phyloP scores from a whole-genome alignment of 2,797 vertebrate species.

The Eulemur albifrons region DNA sequence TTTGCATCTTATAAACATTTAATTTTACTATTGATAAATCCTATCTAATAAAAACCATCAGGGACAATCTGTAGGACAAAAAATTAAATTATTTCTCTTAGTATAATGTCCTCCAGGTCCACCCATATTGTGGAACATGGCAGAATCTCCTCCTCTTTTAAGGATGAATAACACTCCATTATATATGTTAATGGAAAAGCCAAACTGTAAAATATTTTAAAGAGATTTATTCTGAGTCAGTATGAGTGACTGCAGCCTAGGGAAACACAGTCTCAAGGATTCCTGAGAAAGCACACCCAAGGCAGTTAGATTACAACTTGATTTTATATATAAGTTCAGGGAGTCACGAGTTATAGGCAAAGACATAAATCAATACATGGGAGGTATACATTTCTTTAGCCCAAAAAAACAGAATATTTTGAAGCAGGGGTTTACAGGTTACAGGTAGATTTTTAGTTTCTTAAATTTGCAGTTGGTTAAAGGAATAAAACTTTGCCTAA shows the following conservation, averaged over 20 bases:
- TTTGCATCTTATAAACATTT: not conserved
- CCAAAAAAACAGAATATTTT: not conserved
- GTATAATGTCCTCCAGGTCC: not conserved
- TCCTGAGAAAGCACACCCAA: not conserved
- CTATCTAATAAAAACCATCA: not conserved
- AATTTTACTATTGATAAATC: not conserved
- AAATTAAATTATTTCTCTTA: not conserved
- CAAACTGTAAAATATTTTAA: not conserved
- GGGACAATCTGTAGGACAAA: not conserved
- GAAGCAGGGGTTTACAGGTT: not conserved
- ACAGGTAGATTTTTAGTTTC: no score
- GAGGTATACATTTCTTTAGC: not conserved
- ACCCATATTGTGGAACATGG: not conserved
- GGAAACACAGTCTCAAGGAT: not conserved
- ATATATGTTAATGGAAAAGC: not conserved
- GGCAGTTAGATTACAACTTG: not conserved
- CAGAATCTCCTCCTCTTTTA: not conserved
- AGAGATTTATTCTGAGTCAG: not conserved
- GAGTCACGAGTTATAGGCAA: not conserved
- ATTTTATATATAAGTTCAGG: not conserved
- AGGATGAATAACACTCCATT: not conserved
- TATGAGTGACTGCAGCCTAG: not conserved
- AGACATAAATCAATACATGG: not conserved
- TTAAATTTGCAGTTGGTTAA: no score
- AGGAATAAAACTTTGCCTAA: no score